Base-by-base conservation (phyloP, 2,888 invertebrate species). In the Aelia acuminata region DNA sequence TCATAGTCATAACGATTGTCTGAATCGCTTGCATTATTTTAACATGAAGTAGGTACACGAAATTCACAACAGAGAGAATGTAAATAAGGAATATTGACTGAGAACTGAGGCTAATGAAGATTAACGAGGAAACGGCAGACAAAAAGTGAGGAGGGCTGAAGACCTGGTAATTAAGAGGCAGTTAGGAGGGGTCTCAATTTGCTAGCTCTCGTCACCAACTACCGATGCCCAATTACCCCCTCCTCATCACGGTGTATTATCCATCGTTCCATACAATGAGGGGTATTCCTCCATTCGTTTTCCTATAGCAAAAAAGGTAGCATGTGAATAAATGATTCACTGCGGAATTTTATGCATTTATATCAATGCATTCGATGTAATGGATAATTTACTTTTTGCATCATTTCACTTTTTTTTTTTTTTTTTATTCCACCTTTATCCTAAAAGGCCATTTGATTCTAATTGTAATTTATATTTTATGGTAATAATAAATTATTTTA, bases 61-160 rank as follows among this genome's bases (percentile, higher is more conserved):
- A 35, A 70, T 5, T 70, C 1, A 18, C 63, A 70, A 80, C 22
- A 22, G 80, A 80, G 80, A 43, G 80, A 13, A 43, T 11, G 39
- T 20, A 80, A 47, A 80, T 80, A 47, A 80, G 80, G 43, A 80
- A 47, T 43, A 80, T 43, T 80, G 80, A 80, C 80, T 43, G 39
- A 47, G 80, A 43, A 80, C 43, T 43, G 13, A 80, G 43, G 80
- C 80, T 80, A 80, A 80, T 80, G 80, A 80, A 80, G 80, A 80
- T 80, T 80, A 80, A 80, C 80, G 80, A 80, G 80, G 43, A 43
- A 80, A 10, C 11, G n/a, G 43, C 43, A 47, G 80, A 47, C 80
- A 80, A 80, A 80, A 80, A 80, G 80, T 80, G 80, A 47, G 39
- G 22, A 35, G 22, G 20, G 22, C 31, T 10, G 75, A 75, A 43